Percentiles rank a stretch among this genome's conserved stretches.
Conservation (phyloP, 2,888 invertebrate genomes). For the Tetranychus piercei region DNA sequence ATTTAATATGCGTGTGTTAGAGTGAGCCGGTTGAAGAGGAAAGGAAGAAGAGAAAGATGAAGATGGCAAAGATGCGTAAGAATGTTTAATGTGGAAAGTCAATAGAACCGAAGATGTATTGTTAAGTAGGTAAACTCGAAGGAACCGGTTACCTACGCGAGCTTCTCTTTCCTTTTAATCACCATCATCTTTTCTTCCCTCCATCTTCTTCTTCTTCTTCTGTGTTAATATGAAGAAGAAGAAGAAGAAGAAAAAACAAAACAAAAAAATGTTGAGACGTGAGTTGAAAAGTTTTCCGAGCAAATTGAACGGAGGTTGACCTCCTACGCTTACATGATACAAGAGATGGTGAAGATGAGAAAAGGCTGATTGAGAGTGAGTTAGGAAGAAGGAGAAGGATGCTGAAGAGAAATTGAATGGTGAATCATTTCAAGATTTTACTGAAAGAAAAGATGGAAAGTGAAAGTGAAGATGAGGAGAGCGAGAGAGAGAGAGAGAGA, state of each 20-base stretch:
- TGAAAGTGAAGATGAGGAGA: neutral
- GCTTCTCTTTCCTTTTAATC: neutral
- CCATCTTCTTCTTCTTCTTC: no score
- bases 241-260: no score
- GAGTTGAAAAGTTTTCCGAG: neutral
- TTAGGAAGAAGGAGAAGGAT: neutral
- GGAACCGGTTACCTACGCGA: neutral
- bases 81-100: neutral
- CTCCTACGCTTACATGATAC: neutral
- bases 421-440: neutral
- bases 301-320: neutral
- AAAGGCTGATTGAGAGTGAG: neutral
- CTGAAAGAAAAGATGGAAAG: neutral
- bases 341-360: neutral
- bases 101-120: neutral
- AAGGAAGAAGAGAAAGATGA: neutral
- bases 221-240: no score
- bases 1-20: neutral
- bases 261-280: neutral
- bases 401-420: neutral
- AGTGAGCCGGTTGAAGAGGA: neutral
- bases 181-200: neutral
- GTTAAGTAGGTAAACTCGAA: neutral
- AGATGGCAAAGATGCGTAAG: neutral
- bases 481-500: neutral